These are phyloP conservation scores for Eristalis intricaria DNA, from an alignment of 2,888 invertebrate species.

Conservation along the genomic window DNA sequence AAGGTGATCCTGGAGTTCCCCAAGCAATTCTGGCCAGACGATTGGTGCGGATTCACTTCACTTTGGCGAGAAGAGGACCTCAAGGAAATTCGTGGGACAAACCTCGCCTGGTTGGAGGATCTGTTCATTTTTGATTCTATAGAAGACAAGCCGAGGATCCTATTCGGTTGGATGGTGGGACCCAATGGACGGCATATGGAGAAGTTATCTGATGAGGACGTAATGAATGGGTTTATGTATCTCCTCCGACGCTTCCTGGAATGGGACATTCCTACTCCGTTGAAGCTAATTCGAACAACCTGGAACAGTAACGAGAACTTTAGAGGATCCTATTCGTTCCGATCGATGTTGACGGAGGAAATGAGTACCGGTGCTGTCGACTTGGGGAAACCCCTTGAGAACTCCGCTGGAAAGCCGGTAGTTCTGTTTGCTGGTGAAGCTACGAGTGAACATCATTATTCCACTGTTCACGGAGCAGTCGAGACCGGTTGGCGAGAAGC, in stretches of 20 bases:
- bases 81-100: conserved; percentile 75
- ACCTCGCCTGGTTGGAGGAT: conserved; percentile 84
- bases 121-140: conserved; percentile 87
- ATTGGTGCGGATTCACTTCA: conserved; percentile 83
- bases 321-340: conserved; percentile 86
- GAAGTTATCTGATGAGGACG: conserved; percentile 82
- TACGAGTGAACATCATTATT: conserved; percentile 85
- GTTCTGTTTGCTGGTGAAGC: conserved; percentile 88
- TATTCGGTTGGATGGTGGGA: conserved; percentile 88
- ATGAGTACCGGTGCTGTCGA: conserved; percentile 82
- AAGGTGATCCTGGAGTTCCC: conserved; percentile 85
- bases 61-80: conserved; percentile 84
- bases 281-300: conserved; percentile 81
- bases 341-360: conserved; percentile 83
- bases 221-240: conserved; percentile 77
- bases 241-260: conserved; percentile 78
- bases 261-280: conserved; percentile 77
- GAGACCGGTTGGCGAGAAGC: conserved; percentile 89
- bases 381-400: conserved; percentile 80
- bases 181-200: conserved; percentile 85
- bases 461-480: conserved; percentile 88
- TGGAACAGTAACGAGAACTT: conserved; percentile 85
- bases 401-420: conserved; percentile 80
- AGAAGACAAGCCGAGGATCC: conserved; percentile 84
- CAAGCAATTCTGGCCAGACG: conserved; percentile 83